Evolutionary conservation across 2,797 vertebrate species (phyloP).

Genomic region (Apogon talboti): DNA sequence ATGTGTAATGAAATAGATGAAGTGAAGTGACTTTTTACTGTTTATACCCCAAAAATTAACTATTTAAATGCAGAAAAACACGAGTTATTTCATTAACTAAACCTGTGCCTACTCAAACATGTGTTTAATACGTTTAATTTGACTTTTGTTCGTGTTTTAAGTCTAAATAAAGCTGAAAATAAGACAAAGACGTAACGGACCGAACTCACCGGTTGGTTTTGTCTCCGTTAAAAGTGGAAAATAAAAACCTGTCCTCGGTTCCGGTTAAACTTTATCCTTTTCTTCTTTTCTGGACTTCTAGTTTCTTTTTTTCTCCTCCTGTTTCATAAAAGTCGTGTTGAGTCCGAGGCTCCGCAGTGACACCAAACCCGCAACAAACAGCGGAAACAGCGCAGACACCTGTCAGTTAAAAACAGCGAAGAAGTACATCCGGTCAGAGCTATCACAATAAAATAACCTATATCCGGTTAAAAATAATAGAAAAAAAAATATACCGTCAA

Average conservation of each 20-base stretch:
- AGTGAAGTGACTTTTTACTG: neutral
- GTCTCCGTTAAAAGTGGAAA: neutral
- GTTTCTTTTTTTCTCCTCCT: no score
- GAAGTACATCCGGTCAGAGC: no score
- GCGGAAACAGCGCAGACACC: no score
- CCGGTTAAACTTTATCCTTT: neutral
- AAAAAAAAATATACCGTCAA: no score
- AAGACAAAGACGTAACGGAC: conserved; percentile 53
- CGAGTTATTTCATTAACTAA: neutral
- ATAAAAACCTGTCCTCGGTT: neutral
- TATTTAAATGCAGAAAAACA: neutral
- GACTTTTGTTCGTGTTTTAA: neutral
- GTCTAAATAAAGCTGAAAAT: neutral
- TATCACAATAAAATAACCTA: no score
- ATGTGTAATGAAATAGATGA: neutral
- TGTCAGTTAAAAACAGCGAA: no score
- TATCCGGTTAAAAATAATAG: no score
- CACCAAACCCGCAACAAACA: no score
- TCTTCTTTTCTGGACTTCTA: no score
- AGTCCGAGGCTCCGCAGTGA: no score
- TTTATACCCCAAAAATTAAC: neutral
- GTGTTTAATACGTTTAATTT: neutral
- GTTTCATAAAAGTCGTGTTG: no score
- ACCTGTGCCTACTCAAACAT: neutral
- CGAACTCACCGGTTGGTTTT: conserved; percentile 49